Conservation (phyloP, 2,888 invertebrate species). For the Digitonthophagus gazella region DNA sequence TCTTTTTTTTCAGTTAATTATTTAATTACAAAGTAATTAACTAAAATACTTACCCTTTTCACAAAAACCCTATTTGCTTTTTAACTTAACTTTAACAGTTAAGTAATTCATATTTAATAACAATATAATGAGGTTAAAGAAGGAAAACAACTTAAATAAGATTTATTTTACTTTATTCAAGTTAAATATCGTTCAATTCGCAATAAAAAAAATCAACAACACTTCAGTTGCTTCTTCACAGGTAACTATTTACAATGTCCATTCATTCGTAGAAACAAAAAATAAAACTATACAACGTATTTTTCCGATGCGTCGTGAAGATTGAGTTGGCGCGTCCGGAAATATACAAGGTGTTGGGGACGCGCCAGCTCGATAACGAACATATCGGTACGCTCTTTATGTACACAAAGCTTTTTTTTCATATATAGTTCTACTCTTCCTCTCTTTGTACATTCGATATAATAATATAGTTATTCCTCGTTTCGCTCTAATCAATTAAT, state of each 20-base stretch:
- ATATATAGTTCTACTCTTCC: not conserved
- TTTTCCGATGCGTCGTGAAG: not conserved
- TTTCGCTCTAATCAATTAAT: not conserved
- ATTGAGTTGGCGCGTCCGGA: not conserved
- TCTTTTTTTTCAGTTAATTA: no score
- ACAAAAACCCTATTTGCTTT: no score
- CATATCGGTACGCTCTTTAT: conserved; percentile 24
- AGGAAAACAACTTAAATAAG: conserved; percentile 19
- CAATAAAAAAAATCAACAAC: conserved; percentile 47
- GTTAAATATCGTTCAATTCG: conserved; percentile 34
- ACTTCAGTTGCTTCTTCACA: conserved; percentile 42
- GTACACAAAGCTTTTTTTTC: conserved; percentile 31
- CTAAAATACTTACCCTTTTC: no score
- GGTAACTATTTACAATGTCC: conserved; percentile 48
- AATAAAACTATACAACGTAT: conserved; percentile 9
- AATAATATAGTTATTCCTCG: conserved; percentile 10
- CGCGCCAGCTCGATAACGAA: conserved; percentile 29
- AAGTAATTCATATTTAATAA: no score
- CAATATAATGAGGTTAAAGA: conserved; percentile 9
- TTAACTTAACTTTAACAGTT: no score
- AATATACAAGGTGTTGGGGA: conserved; percentile 21
- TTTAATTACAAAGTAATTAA: no score
- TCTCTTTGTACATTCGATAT: conserved; percentile 39
- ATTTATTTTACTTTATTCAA: conserved; percentile 25
- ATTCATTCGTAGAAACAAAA: conserved; percentile 26